Evolutionary conservation across 2,797 vertebrate genomes (phyloP), one percentile per base, ranked within the genome.

Genomic region (Sardinella longiceps): DNA sequence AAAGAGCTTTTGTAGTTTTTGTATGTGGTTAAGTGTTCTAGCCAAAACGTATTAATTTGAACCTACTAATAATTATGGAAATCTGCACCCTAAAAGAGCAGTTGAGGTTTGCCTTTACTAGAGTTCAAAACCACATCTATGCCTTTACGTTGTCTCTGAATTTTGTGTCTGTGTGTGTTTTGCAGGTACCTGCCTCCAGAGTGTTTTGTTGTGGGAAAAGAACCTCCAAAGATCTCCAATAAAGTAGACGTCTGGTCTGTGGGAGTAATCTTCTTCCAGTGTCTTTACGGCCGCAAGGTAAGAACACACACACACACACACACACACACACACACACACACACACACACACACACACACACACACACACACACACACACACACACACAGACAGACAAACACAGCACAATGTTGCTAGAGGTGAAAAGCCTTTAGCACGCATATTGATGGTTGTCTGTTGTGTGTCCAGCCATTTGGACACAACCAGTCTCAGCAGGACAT

Each of bases 401-500:
- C n/a, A n/a, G n/a, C n/a, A n/a, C n/a, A n/a, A n/a, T n/a, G n/a
- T n/a, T n/a, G n/a, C n/a, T n/a, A n/a, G n/a, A n/a, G n/a, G n/a
- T n/a, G n/a, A 6, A 9, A 25, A 7, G 11, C 12, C 11, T 63
- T 12, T 30, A 3, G n/a, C 25, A 14, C 3, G 48, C 25, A 63
- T 23, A 56, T 23, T 56, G 3, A 53, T 18, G 0, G 25, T 28
- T 30, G 25, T 30, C 1, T 28, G 5, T 5, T 63, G 60, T 63
- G 60, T 63, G 60, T 30, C 25, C 92, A 99, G 98, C 98, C 98
- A 85, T 99, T 99, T 95, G 98, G 98, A 88, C 98, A 99, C 94
- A 99, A 99, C 95, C 98, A 99, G 90, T 99, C 98, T 23, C 98
- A 99, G 93, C 98, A 99, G 95, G 98, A 99, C 91, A 99, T 99